phyloP scores from a whole-genome alignment of 2,888 invertebrate species.

The Saturnia pavonia region DNA sequence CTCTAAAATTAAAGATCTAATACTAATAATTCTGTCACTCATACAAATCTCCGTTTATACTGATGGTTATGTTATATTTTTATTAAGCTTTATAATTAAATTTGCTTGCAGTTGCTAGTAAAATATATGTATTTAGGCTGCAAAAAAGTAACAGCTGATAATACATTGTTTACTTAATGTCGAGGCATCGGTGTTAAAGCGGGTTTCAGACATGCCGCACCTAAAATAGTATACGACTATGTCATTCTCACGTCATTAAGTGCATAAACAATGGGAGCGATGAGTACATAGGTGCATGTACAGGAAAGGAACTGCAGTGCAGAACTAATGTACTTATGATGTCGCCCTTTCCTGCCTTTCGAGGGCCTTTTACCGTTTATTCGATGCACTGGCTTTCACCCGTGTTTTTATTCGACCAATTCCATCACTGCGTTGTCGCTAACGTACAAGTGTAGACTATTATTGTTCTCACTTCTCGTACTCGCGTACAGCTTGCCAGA shows the following conservation, averaged over 20 bases:
- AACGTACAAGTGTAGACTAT: too few species aligned
- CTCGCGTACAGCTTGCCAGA: too few species aligned
- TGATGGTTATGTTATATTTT: too few species aligned
- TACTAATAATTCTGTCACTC: too few species aligned
- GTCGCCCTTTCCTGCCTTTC: slow-evolving; percentile 55
- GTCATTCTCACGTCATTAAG: slow-evolving; percentile 30
- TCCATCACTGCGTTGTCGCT: too few species aligned
- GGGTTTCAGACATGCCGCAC: slow-evolving; percentile 1
- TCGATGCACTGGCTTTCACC: too few species aligned
- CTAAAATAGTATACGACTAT: slow-evolving; percentile 17
- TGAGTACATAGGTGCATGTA: slow-evolving; percentile 31
- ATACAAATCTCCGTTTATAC: too few species aligned
- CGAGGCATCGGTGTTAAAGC: neutral
- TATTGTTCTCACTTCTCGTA: too few species aligned
- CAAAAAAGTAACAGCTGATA: neutral
- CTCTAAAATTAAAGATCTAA: too few species aligned
- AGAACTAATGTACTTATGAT: slow-evolving; percentile 68
- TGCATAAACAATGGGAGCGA: slow-evolving; percentile 41
- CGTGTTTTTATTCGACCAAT: too few species aligned
- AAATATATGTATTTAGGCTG: neutral
- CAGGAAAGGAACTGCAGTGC: slow-evolving; percentile 33
- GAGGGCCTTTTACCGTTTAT: slow-evolving; percentile 18
- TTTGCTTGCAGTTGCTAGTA: too few species aligned
- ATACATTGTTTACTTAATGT: neutral
- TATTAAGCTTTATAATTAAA: too few species aligned